phyloP scores from a whole-genome alignment of 2,888 invertebrate species.

The Spisula subtruncata region DNA sequence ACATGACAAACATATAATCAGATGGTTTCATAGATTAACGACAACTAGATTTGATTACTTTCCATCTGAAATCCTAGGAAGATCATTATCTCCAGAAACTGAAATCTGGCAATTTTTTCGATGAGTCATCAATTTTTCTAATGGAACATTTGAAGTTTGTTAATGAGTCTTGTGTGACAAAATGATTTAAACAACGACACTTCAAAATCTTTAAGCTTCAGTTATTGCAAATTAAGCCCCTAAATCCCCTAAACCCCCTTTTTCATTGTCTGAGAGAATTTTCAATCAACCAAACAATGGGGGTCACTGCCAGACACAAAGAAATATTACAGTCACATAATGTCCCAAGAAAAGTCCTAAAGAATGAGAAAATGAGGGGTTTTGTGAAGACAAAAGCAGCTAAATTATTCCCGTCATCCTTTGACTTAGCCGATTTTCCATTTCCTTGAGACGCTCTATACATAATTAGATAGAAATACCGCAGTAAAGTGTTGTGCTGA shows the following conservation, averaged over 20 bases:
- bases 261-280: constrained; percentile 38
- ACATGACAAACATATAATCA: background rate
- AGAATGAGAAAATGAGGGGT: constrained; percentile 12
- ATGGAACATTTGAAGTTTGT: background rate
- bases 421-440: constrained; percentile 33
- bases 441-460: constrained; percentile 25
- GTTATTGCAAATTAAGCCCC: constrained; percentile 4
- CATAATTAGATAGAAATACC: constrained; percentile 29
- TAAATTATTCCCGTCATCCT: constrained; percentile 37
- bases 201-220: constrained; percentile 33
- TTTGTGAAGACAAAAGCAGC: constrained; percentile 28
- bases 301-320: constrained; percentile 34
- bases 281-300: constrained; percentile 24
- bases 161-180: constrained; percentile 18
- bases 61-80: background rate
- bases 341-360: constrained; percentile 14
- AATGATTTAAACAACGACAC: constrained; percentile 36
- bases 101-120: background rate
- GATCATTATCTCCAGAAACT: background rate
- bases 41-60: background rate
- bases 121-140: constrained; percentile 2
- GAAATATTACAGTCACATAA: constrained; percentile 17
- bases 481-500: constrained; percentile 9
- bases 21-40: too few relatives aligned
- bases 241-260: background rate